Conservation (phyloP, 2,888 invertebrate species). For the Lymantria dispar region DNA sequence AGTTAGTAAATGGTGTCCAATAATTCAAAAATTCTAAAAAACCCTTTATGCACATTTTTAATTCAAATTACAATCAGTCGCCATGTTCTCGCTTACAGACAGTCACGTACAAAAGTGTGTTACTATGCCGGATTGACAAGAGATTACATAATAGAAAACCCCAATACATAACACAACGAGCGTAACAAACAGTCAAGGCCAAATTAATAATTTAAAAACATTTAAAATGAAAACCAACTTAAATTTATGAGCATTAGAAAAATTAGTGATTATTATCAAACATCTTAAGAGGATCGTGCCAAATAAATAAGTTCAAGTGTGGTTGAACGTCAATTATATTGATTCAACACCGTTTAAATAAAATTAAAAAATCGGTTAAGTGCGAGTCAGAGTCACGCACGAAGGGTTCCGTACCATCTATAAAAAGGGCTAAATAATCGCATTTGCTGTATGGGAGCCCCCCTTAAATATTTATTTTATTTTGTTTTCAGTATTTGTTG, state of each 20-base stretch:
- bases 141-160: neutral
- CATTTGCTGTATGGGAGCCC: too few relatives aligned
- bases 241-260: neutral
- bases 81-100: neutral
- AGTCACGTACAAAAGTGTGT: neutral
- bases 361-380: too few relatives aligned
- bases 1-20: too few relatives aligned
- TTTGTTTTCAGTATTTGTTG: too few relatives aligned
- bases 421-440: too few relatives aligned
- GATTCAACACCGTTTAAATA: neutral
- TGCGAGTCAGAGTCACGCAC: too few relatives aligned
- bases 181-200: constrained; percentile 4
- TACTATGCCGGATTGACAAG: neutral
- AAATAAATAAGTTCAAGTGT: constrained; percentile 3
- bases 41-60: too few relatives aligned
- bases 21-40: too few relatives aligned
- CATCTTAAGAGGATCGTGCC: constrained; percentile 1
- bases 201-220: neutral
- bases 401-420: too few relatives aligned
- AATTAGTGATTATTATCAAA: neutral
- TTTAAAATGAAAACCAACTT: neutral
- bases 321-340: neutral
- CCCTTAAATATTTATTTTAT: too few relatives aligned
- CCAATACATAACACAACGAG: neutral
- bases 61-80: neutral